Conservation (phyloP, 2,797 vertebrate genomes). For the Melanotaenia nigrans region DNA sequence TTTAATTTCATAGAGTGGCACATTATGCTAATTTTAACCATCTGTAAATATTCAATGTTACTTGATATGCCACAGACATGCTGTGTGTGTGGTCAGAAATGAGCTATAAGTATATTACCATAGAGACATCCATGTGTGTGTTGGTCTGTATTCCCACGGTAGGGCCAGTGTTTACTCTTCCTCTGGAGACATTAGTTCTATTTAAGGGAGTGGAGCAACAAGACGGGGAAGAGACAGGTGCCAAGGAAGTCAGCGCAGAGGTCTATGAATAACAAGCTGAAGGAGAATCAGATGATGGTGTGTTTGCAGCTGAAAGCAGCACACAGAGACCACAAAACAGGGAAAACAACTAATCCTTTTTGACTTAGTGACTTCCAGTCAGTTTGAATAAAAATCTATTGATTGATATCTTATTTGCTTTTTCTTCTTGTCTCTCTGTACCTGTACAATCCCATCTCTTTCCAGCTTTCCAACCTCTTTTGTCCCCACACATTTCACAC, state of each 20-base stretch:
- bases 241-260: slow-evolving; percentile 75
- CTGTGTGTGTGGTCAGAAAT: slow-evolving; percentile 11
- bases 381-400: slow-evolving; percentile 14
- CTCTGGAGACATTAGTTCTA: slow-evolving; percentile 77
- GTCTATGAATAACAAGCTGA: slow-evolving; percentile 74
- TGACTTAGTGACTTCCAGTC: slow-evolving; percentile 16
- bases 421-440: not conserved
- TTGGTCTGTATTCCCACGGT: slow-evolving; percentile 72
- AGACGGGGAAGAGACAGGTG: slow-evolving; percentile 79
- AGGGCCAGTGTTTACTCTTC: slow-evolving; percentile 73
- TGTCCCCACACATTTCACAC: slow-evolving; percentile 33
- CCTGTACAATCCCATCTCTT: not conserved
- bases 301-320: slow-evolving; percentile 27
- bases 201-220: slow-evolving; percentile 75
- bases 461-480: slow-evolving; percentile 20
- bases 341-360: slow-evolving; percentile 30
- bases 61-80: slow-evolving; percentile 6
- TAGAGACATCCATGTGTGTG: slow-evolving; percentile 32
- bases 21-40: not conserved
- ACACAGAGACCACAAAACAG: slow-evolving; percentile 9
- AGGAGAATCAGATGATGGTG: slow-evolving; percentile 54
- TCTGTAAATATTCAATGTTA: not conserved
- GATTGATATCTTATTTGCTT: slow-evolving; percentile 13
- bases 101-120: slow-evolving; percentile 17
- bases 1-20: not conserved